These are phyloP conservation scores for Muntiacus reevesi DNA, from an alignment of 2,113 vertebrate species.

Conservation along the genomic window DNA sequence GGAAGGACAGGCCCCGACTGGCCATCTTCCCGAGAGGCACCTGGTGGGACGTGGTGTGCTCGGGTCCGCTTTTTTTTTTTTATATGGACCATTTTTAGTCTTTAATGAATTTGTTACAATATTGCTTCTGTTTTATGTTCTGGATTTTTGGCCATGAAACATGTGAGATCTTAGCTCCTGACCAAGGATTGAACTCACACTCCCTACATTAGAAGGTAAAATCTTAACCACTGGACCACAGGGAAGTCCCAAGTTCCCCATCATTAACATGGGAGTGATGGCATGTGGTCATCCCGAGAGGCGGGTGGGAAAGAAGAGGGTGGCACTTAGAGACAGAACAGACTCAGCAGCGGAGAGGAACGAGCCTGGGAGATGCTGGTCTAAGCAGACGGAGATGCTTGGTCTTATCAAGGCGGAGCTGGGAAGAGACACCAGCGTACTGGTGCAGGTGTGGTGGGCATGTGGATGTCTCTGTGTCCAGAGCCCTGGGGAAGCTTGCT, in stretches of 20 bases:
- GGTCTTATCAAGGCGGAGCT: fast-evolving
- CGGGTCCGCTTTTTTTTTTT: fast-evolving
- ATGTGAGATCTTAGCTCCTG: neutral
- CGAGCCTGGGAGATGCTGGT: too few species aligned
- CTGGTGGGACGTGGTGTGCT: fast-evolving
- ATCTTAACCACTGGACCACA: neutral
- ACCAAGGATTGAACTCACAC: neutral
- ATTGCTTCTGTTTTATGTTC: neutral
- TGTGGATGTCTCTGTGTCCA: fast-evolving
- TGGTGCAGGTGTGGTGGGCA: fast-evolving
- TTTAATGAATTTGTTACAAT: neutral
- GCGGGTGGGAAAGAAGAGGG: too few species aligned
- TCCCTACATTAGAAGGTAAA: neutral
- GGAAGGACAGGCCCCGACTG: fast-evolving
- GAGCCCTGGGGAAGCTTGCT: neutral
- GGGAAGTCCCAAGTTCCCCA: neutral
- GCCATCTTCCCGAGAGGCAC: fast-evolving
- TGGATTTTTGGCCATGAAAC: neutral
- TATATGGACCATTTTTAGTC: neutral
- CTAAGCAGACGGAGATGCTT: fast-evolving
- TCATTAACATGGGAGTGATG: fast-evolving
- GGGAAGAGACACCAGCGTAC: neutral
- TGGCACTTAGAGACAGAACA: fast-evolving
- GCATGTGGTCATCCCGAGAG: neutral
- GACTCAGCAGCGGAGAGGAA: neutral